phyloP scores from a whole-genome alignment of 2,797 vertebrate species.

The Sciurus vulgaris region DNA sequence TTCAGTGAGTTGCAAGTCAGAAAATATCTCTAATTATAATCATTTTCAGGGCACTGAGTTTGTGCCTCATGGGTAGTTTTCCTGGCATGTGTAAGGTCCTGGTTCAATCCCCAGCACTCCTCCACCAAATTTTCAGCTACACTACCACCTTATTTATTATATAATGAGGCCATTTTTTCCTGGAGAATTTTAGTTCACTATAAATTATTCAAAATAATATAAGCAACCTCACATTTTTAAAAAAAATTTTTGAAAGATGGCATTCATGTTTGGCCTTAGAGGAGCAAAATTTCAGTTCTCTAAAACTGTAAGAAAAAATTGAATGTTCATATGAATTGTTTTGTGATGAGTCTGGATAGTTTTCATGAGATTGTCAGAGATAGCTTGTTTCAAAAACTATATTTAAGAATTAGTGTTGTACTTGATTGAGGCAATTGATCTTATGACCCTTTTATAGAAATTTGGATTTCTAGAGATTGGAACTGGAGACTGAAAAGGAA shows the following conservation, averaged over 20 bases:
- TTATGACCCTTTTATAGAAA: neutral
- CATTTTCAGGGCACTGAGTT: neutral
- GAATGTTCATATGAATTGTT: neutral
- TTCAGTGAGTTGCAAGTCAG: slow-evolving; percentile 27
- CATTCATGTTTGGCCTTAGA: neutral
- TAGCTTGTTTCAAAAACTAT: neutral
- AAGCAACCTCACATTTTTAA: neutral
- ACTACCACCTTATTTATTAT: neutral
- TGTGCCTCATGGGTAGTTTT: no score
- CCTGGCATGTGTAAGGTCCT: no score
- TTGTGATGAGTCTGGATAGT: neutral
- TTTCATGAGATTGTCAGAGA: neutral
- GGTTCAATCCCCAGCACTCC: no score
- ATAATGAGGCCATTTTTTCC: neutral
- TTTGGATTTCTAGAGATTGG: neutral
- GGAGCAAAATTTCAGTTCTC: neutral
- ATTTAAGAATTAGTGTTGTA: neutral
- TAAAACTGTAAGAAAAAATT: neutral
- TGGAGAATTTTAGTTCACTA: slow-evolving; percentile 19
- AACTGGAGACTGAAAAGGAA: neutral
- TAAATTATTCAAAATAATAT: slow-evolving; percentile 19
- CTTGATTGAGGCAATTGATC: neutral
- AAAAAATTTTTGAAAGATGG: no score
- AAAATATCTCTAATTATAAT: slow-evolving; percentile 29
- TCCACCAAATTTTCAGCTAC: neutral